phyloP scores from a whole-genome alignment of 2,113 vertebrate genomes.

The Epinephelus cyanopodus region DNA sequence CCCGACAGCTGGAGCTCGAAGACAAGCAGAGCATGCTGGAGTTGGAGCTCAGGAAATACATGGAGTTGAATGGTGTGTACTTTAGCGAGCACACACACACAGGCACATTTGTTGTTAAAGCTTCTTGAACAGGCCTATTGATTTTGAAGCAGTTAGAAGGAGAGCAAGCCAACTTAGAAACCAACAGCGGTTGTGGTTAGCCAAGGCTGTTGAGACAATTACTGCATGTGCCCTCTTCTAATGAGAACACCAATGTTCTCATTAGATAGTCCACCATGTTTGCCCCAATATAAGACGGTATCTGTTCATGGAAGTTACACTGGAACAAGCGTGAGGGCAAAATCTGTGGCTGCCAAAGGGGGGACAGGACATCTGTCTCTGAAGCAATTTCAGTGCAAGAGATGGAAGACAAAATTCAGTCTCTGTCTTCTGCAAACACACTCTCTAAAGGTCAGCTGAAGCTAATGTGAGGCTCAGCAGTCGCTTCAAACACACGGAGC shows the following conservation, averaged over 20 bases:
- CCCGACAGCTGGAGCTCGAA: slow-evolving; percentile 91
- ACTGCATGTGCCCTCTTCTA: neutral
- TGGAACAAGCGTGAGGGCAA: neutral
- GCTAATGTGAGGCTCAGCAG: neutral
- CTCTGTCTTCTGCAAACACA: neutral
- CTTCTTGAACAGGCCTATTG: neutral
- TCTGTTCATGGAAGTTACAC: neutral
- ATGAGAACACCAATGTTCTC: no score
- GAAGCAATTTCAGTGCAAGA: neutral
- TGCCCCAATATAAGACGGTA: neutral
- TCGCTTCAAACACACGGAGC: neutral
- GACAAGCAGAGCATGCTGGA: slow-evolving; percentile 93
- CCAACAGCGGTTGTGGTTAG: neutral
- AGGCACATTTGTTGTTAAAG: neutral
- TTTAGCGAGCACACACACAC: neutral
- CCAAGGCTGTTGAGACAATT: neutral
- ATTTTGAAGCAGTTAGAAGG: neutral
- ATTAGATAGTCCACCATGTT: no score
- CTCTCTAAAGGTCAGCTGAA: neutral
- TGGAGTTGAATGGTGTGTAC: slow-evolving; percentile 86
- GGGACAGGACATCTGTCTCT: no score
- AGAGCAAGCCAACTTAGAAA: neutral
- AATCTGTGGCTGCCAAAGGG: no score
- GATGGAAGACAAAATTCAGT: neutral
- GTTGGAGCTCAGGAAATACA: slow-evolving; percentile 87